Base-by-base conservation (phyloP, 2,797 vertebrate species). In the Amphiprion clarkii region DNA sequence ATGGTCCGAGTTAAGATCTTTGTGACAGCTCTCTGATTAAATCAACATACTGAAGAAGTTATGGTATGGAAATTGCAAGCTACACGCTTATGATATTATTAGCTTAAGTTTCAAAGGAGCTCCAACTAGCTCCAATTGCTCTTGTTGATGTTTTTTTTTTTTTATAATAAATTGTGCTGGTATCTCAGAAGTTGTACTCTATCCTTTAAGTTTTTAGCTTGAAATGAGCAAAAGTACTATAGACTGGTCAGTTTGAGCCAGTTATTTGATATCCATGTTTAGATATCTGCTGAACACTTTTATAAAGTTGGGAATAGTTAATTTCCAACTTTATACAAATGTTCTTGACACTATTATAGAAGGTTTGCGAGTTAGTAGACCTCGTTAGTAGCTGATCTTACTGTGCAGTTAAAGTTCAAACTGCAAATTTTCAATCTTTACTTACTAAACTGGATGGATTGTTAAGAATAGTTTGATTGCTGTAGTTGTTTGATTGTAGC, bases 381-480 rank as follows among this genome's bases (percentile, higher is more conserved):
- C 39, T 56, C 31, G 3, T 59, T 61, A 60, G 21, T 53, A 57
- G 57, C 27, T 65, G 16, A 19, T 70, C 31, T 66, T 58, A 49
- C 14, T 36, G 27, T 29, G 19, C 31, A 44, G 17, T 19, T 19
- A n/a, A 53, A 17, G 42, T 31, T 58, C 56, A 14, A 75, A 75
- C 62, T 65, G 27, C 42, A 48, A 19, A 46, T 16, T 36, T 7
- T 60, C 17, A 49, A 48, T 21, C 48, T 49, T 49, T 49, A 19
- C 12, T 17, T 17, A 46, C 44, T 19, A 11, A 21, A 7, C 48
- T n/a, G 7, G 44, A 4, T 54, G 54, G 63, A 58, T 6, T 71
- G 60, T 63, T 33, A 33, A 55, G 62, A 58, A 21, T 49, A 46
- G 10, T 31, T 74, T 52, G 5, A 73, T 46, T 60, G 16, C 53